These are phyloP conservation scores for Drosophila paranaensis DNA, from an alignment of 2,888 invertebrate genomes.

Conservation along the genomic window DNA sequence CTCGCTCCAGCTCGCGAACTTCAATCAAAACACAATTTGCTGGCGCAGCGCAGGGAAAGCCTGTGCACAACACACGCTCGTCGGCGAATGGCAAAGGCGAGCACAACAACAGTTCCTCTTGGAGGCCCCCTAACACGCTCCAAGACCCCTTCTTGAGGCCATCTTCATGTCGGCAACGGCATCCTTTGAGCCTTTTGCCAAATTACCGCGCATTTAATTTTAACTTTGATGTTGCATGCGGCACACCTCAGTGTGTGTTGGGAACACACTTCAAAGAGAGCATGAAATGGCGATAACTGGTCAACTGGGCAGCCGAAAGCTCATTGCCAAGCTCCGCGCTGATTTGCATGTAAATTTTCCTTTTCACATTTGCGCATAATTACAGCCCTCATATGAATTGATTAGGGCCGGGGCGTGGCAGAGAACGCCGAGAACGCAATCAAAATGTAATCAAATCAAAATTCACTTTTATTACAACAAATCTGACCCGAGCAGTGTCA, in stretches of 20 bases:
- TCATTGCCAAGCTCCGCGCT: conserved; percentile 36
- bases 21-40: conserved; percentile 79
- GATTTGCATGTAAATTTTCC: conserved; percentile 69
- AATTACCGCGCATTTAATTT: conserved; percentile 84
- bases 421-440: not conserved
- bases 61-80: conserved; percentile 57
- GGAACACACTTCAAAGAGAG: conserved; percentile 39
- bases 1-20: conserved; percentile 38
- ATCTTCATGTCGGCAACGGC: conserved; percentile 73
- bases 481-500: conserved; percentile 14
- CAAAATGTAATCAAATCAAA: conserved; percentile 11
- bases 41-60: conserved; percentile 56
- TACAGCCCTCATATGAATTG: conserved; percentile 15
- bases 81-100: conserved; percentile 70
- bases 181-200: conserved; percentile 82
- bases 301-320: conserved; percentile 36
- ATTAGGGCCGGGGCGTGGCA: not conserved
- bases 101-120: conserved; percentile 42
- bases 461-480: conserved; percentile 5
- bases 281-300: conserved; percentile 64
- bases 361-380: conserved; percentile 36
- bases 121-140: not conserved
- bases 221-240: conserved; percentile 84
- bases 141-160: conserved; percentile 28
- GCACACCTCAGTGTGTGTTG: conserved; percentile 65